These are phyloP conservation scores for Leptopilina drosophilae DNA, from an alignment of 2,888 invertebrate species.

Conservation along the genomic window DNA sequence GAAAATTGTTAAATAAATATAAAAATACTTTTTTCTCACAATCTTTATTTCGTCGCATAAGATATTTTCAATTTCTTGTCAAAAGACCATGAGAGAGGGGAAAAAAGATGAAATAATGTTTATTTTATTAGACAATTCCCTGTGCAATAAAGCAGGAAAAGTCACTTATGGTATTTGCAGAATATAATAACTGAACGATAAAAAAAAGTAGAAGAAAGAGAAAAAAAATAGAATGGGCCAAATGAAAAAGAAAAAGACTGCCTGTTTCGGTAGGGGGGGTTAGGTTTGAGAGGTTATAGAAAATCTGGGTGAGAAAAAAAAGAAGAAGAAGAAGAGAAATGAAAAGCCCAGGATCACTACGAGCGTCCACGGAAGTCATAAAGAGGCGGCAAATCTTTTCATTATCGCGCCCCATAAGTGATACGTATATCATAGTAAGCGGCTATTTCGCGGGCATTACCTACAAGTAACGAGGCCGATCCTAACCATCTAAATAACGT, in stretches of 20 bases:
- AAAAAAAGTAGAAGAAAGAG: constrained; percentile 48
- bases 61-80: too few species aligned
- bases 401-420: constrained; percentile 75
- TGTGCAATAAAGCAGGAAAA: constrained; percentile 27
- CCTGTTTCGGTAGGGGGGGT: constrained; percentile 1
- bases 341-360: constrained; percentile 57
- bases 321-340: constrained; percentile 33
- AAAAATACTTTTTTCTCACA: too few species aligned
- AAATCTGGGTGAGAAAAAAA: constrained; percentile 47
- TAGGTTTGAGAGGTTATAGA: constrained; percentile 22
- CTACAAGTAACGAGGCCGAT: constrained; percentile 62
- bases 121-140: constrained; percentile 36
- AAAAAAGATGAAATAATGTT: constrained; percentile 4
- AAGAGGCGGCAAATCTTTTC: constrained; percentile 75
- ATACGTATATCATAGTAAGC: constrained; percentile 76
- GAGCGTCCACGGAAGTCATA: constrained; percentile 72
- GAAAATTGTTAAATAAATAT: too few species aligned
- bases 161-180: constrained; percentile 26
- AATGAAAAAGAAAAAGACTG: constrained; percentile 36
- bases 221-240: constrained; percentile 42
- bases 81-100: neutral
- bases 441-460: constrained; percentile 72
- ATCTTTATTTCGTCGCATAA: too few species aligned
- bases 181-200: constrained; percentile 46
- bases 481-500: constrained; percentile 42